Base-by-base conservation (phyloP, 1,140 invertebrate genomes). In the Solenopsis invicta region DNA sequence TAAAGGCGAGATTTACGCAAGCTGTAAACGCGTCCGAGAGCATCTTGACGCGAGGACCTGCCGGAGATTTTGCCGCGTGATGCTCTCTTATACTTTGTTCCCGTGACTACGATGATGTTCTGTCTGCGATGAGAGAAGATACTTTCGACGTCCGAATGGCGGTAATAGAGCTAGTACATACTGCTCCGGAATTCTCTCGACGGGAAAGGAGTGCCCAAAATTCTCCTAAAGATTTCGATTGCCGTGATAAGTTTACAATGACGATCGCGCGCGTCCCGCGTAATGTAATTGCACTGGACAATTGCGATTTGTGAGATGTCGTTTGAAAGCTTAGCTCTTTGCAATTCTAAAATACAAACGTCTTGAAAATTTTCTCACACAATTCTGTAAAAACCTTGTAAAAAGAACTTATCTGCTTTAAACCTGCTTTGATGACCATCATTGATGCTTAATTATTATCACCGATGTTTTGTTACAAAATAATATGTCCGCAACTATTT, bases 1-100 rank as follows among this genome's bases (percentile, higher is more conserved):
- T 89, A 88, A 89, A 89, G 81, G 61, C 56, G 54, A 88, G 69
- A 89, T 89, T 89, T 88, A 89, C 87, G 66, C 61, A 61, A 29
- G 76, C 62, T 86, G 87, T 89, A 88, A 89, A 89, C 67, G 56
- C n/a, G 64, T 61, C 16, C 34, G 62, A 16, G 16, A 16, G 24
- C 8, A 18, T 66, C 72, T 18, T 54, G 50, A 9, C 21, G 52
- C 37, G 50, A 76, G 37, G 54, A 76, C 54, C 16, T 67, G 10
- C 12, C 61, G 56, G 24, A 77, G 77, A 69, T 59, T 8, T n/a
- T 18, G n/a, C 34, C 21, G 48, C n/a, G 54, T n/a, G 21, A 52
- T 41, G 37, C 54, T 24, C 54, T 24, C 52, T 84, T 50, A 41
- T 37, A 75, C 80, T 61, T 61, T 59, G 45, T 61, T 16, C 16